A percentile compares a stretch with the other conserved stretches of the same genome.
These are phyloP conservation scores for Lepidurus apus DNA, from an alignment of 1,140 invertebrate genomes.

Conservation along the genomic window DNA sequence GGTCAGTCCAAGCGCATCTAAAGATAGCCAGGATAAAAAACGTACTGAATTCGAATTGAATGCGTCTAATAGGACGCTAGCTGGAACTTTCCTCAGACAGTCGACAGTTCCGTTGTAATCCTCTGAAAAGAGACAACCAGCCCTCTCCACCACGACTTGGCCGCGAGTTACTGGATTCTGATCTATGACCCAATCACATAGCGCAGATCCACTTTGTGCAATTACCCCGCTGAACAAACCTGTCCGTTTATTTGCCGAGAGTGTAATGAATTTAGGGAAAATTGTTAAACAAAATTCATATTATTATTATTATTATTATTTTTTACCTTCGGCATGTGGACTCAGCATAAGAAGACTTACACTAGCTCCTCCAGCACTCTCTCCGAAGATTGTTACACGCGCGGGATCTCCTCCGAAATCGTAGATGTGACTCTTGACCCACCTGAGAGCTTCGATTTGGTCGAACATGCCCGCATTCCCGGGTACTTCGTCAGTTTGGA, in stretches of 20 bases:
- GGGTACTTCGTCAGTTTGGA: constrained; percentile 40
- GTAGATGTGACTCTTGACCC: constrained; percentile 39
- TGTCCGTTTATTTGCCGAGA: background rate
- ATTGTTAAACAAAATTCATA: background rate
- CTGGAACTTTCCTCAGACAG: constrained; percentile 40
- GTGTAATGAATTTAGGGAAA: background rate
- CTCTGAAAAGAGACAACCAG: constrained; percentile 42
- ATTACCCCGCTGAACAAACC: constrained; percentile 41
- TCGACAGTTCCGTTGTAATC: constrained; percentile 45
- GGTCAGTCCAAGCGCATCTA: background rate
- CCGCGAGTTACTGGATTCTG: constrained; percentile 41
- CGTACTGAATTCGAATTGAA: background rate
- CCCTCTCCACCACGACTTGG: constrained; percentile 41
- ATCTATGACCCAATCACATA: constrained; percentile 44
- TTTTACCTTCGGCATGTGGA: constrained; percentile 34
- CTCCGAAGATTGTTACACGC: constrained; percentile 37
- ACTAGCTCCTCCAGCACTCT: constrained; percentile 38
- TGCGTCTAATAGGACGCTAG: constrained; percentile 23
- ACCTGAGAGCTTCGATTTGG: constrained; percentile 51
- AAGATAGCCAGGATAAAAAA: background rate
- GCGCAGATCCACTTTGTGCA: constrained; percentile 42
- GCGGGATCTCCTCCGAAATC: constrained; percentile 36
- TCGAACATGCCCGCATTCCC: constrained; percentile 57
- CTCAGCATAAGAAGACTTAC: constrained; percentile 35
- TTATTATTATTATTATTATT: too few species aligned